Conservation (phyloP, 2,797 vertebrate genomes). For the Brotogeris chrysoptera region DNA sequence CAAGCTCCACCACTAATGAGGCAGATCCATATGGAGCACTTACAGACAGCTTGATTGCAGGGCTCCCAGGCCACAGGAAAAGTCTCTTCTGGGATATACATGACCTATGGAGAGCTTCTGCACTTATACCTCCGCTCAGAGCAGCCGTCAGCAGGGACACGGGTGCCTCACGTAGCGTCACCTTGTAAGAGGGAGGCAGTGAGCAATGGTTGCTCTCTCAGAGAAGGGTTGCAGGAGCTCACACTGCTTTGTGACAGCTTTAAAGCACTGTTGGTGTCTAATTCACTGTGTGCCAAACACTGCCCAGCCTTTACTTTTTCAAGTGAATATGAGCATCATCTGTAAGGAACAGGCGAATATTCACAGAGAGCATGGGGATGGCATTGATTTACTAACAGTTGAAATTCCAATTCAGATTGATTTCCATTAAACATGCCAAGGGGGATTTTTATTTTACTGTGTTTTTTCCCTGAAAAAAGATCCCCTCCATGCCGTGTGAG, state of each 20-base stretch:
- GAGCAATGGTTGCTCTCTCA: neutral
- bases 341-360: neutral
- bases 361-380: conserved; percentile 2
- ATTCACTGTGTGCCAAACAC: neutral
- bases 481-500: neutral
- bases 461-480: neutral
- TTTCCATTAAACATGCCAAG: conserved; percentile 55
- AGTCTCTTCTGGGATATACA: neutral
- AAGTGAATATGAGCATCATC: neutral
- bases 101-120: neutral
- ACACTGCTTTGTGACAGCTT: neutral
- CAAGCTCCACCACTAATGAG: neutral
- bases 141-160: neutral
- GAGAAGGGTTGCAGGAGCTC: neutral
- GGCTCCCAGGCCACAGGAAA: neutral
- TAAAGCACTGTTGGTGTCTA: neutral
- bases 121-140: neutral
- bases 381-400: conserved; percentile 58
- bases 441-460: neutral
- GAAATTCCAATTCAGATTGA: conserved; percentile 47
- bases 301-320: neutral
- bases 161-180: accelerated
- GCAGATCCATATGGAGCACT: neutral
- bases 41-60: neutral
- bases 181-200: neutral